phyloP scores from a whole-genome alignment of 2,888 invertebrate genomes.

The Drosophila emarginata region DNA sequence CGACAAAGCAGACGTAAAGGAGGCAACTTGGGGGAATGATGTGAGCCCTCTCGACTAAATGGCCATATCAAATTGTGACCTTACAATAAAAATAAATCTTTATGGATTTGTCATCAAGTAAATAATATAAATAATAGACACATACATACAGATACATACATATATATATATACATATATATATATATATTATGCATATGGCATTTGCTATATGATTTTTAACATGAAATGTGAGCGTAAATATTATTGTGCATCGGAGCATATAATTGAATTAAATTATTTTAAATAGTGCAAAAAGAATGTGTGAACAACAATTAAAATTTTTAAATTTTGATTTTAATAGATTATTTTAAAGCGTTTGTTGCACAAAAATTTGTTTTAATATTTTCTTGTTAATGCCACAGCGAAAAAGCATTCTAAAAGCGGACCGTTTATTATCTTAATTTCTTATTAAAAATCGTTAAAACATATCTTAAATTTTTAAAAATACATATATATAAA shows the following conservation, averaged over 20 bases:
- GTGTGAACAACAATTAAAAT: not conserved
- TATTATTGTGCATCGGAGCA: not conserved
- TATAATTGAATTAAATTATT: not conserved
- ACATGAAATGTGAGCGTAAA: not conserved
- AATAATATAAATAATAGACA: not conserved
- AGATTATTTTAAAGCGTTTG: not conserved
- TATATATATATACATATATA: not conserved
- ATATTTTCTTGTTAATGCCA: no score
- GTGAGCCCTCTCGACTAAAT: constrained; percentile 10
- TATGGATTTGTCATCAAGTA: constrained; percentile 15
- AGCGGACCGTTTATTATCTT: no score
- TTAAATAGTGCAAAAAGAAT: not conserved
- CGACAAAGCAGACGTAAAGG: not conserved
- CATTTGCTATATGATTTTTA: not conserved
- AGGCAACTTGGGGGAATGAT: not conserved
- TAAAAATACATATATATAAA: not conserved
- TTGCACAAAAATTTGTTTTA: not conserved
- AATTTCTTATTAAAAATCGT: no score
- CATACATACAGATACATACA: no score
- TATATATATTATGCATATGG: no score
- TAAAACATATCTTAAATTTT: not conserved
- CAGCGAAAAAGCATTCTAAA: not conserved
- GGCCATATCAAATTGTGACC: constrained; percentile 20
- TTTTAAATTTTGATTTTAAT: not conserved
- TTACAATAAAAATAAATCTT: constrained; percentile 36